Evolutionary conservation across 2,113 vertebrate species (phyloP).

Genomic region (Gymnogyps californianus): DNA sequence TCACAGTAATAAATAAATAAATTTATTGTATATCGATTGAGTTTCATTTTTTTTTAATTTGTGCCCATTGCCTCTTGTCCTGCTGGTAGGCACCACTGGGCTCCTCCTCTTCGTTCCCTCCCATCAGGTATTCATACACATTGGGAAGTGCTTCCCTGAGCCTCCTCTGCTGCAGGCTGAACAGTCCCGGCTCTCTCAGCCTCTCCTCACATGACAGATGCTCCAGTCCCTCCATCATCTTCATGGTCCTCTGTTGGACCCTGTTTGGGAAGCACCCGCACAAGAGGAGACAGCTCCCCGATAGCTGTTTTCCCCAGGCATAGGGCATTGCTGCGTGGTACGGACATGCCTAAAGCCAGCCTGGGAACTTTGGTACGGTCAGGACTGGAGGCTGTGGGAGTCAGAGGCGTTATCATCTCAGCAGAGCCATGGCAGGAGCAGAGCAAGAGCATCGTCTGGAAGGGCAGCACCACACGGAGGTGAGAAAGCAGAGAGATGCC

Average conservation of each 20-base stretch:
- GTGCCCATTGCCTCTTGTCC: background rate
- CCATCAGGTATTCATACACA: background rate
- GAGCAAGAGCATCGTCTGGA: background rate
- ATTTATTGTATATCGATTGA: background rate
- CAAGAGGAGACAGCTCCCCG: background rate
- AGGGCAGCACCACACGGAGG: background rate
- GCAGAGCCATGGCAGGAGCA: background rate
- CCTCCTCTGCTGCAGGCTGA: background rate
- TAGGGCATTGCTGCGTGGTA: background rate
- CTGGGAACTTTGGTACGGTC: fast-evolving
- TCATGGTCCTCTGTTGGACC: background rate
- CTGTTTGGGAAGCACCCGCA: background rate
- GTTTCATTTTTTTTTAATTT: background rate
- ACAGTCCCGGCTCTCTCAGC: background rate
- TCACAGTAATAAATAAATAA: background rate
- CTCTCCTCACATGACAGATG: background rate
- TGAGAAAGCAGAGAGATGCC: background rate
- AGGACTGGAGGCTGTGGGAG: background rate
- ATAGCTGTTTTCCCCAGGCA: background rate
- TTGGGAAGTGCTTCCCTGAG: background rate
- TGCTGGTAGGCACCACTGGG: background rate
- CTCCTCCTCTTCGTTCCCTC: background rate
- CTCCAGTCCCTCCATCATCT: background rate
- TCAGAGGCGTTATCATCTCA: background rate
- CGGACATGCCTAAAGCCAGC: background rate